Evolutionary conservation across 2,888 invertebrate species (phyloP).

Genomic region (Philhelius pedissequus): DNA sequence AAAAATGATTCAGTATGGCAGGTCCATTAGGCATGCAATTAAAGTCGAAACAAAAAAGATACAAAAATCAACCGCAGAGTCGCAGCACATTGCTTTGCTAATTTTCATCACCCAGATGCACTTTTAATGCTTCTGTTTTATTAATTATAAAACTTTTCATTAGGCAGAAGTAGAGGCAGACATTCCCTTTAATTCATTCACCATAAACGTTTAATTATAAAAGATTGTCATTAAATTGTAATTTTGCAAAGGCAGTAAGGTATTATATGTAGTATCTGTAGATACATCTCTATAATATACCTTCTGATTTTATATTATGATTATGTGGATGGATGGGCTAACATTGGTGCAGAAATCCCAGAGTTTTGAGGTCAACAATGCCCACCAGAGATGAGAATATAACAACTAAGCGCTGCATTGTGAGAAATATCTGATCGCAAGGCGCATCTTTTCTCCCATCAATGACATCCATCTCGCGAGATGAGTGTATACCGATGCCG

Average conservation of each 20-base stretch:
- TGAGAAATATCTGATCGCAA: constrained; percentile 58
- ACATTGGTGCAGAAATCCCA: constrained; percentile 19
- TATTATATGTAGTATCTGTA: background rate
- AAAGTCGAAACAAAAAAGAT: constrained; percentile 4
- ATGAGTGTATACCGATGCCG: constrained; percentile 14
- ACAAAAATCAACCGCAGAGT: background rate
- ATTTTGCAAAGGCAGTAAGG: constrained; percentile 21
- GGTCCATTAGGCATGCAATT: constrained; percentile 61
- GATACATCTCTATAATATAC: background rate
- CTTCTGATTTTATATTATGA: background rate
- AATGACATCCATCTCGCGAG: constrained; percentile 56
- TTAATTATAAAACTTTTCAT: constrained; percentile 67
- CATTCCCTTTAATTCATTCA: constrained; percentile 58
- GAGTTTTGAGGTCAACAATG: constrained; percentile 50
- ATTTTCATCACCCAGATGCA: constrained; percentile 61
- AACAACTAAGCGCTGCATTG: constrained; percentile 48
- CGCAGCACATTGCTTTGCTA: constrained; percentile 12
- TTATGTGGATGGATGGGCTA: background rate
- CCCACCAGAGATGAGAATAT: constrained; percentile 11
- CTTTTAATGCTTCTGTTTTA: constrained; percentile 67
- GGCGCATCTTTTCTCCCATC: constrained; percentile 43
- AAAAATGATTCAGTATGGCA: constrained; percentile 48
- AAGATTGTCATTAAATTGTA: constrained; percentile 65
- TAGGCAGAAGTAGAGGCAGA: constrained; percentile 9
- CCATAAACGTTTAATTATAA: constrained; percentile 66